Conservation (phyloP, 2,797 vertebrate species). For the Halcyon badia region DNA sequence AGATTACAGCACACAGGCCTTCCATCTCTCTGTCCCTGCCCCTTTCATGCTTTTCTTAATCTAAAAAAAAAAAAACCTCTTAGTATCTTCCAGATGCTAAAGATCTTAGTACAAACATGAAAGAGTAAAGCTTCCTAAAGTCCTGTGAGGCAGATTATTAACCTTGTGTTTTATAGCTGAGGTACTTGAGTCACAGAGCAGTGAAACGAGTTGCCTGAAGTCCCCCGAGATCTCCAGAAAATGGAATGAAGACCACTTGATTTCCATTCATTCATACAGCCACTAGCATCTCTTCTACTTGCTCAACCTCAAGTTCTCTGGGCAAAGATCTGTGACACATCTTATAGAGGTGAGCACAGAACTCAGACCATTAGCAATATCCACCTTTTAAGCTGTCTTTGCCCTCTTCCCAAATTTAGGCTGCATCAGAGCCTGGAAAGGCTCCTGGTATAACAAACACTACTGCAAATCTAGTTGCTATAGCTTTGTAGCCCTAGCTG, state of each 20-base stretch:
- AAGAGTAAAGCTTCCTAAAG: not conserved
- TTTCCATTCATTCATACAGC: not conserved
- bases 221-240: not conserved
- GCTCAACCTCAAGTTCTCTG: not conserved
- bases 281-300: not conserved
- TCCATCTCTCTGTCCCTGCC: not conserved
- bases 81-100: not conserved
- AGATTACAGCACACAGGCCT: not conserved
- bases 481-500: not conserved
- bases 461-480: not conserved
- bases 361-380: not conserved
- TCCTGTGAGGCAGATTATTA: not conserved
- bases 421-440: not conserved
- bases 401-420: not conserved
- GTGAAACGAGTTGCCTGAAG: not conserved
- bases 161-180: not conserved
- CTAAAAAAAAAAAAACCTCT: not conserved
- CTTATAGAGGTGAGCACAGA: not conserved
- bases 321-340: not conserved
- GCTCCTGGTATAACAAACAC: not conserved
- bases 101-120: not conserved
- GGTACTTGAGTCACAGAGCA: not conserved
- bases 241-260: not conserved
- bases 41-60: not conserved
- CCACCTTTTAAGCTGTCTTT: not conserved